phyloP scores from a whole-genome alignment of 2,113 vertebrate genomes.

The Scytalopus superciliaris region DNA sequence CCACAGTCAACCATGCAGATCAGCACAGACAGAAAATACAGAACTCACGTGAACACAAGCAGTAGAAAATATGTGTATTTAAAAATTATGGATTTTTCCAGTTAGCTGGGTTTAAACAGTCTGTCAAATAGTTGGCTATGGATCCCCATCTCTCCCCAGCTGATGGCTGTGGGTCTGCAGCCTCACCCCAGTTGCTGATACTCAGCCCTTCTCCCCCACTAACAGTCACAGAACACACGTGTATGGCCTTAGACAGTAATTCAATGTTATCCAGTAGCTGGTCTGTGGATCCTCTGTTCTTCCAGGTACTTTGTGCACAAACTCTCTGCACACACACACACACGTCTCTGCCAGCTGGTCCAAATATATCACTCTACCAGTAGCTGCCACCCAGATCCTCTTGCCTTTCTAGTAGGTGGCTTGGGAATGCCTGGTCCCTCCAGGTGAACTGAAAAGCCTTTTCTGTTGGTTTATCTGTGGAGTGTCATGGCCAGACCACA shows the following conservation, averaged over 20 bases:
- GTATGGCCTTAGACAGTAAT: not conserved
- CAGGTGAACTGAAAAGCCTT: not conserved
- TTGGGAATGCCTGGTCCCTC: not conserved
- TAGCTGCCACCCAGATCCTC: not conserved
- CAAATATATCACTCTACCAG: not conserved
- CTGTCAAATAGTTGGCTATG: not conserved
- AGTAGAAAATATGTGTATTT: not conserved
- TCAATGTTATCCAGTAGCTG: not conserved
- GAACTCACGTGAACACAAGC: not conserved
- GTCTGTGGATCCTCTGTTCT: not conserved
- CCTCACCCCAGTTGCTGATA: not conserved
- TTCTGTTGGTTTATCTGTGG: not conserved
- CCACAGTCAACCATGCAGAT: not conserved
- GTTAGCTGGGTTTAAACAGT: not conserved
- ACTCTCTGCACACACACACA: not conserved
- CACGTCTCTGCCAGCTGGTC: not conserved
- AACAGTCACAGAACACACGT: not conserved
- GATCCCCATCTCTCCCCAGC: not conserved
- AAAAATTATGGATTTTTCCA: not conserved
- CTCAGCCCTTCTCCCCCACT: not conserved
- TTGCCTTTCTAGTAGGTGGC: not conserved
- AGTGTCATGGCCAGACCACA: not conserved
- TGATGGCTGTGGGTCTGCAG: not conserved
- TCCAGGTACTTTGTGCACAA: not conserved
- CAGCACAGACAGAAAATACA: not conserved